Percentiles rank a stretch among this genome's conserved stretches.
Conservation (phyloP, 2,113 vertebrate genomes). For the Malurus melanocephalus region DNA sequence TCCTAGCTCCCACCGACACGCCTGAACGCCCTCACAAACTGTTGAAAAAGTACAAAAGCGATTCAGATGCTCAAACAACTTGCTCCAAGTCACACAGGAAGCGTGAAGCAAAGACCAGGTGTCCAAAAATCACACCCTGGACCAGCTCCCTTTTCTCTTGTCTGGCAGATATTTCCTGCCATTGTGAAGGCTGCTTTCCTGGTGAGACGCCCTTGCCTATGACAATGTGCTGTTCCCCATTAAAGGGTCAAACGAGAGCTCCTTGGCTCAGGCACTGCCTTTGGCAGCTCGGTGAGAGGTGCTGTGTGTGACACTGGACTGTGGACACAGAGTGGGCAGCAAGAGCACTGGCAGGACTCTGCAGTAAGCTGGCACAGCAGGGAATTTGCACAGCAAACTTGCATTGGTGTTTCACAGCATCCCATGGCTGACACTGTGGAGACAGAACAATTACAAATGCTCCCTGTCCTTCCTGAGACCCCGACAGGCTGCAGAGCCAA, state of each 20-base stretch:
- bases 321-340: not conserved
- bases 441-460: not conserved
- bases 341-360: not conserved
- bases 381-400: not conserved
- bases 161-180: constrained; percentile 30
- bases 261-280: not conserved
- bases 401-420: not conserved
- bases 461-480: not conserved
- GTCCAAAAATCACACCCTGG: not conserved
- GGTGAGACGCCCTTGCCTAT: not conserved
- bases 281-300: not conserved
- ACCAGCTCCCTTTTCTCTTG: not conserved
- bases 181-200: constrained; percentile 17
- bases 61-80: not conserved
- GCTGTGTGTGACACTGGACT: not conserved
- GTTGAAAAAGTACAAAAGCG: not conserved
- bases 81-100: not conserved
- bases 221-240: not conserved
- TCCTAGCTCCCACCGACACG: not conserved
- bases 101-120: not conserved
- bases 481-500: not conserved
- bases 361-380: not conserved
- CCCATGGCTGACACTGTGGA: not conserved
- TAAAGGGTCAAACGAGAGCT: not conserved
- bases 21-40: not conserved